Conservation (phyloP, 2,888 invertebrate species). For the Troides helena region DNA sequence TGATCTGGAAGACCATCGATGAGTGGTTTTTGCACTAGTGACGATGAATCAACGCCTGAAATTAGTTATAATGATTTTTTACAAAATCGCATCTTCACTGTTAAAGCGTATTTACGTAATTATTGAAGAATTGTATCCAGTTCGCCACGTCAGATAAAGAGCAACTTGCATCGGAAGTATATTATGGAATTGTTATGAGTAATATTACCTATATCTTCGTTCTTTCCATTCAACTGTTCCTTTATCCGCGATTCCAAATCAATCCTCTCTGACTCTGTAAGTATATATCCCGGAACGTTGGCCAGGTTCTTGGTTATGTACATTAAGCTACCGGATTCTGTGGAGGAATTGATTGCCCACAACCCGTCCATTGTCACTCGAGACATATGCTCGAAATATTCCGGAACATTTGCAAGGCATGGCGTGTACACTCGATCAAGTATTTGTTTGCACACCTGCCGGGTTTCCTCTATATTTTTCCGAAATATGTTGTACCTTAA, state of each 20-base stretch:
- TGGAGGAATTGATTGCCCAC: constrained; percentile 83
- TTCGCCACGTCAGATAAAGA: not conserved
- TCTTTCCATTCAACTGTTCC: constrained; percentile 30
- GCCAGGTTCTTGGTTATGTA: constrained; percentile 73
- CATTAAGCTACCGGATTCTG: constrained; percentile 70
- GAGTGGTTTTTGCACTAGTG: constrained; percentile 35
- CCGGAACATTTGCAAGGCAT: constrained; percentile 65
- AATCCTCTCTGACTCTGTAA: constrained; percentile 37
- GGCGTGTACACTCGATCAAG: constrained; percentile 79
- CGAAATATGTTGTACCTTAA: constrained; percentile 82
- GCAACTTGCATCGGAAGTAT: not conserved
- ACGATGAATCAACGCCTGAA: constrained; percentile 14
- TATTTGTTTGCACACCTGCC: constrained; percentile 71
- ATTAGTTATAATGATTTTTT: not conserved
- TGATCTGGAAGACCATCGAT: constrained; percentile 32
- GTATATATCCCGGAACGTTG: constrained; percentile 64
- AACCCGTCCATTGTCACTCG: constrained; percentile 81
- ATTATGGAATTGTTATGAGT: not conserved
- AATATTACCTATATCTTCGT: constrained; percentile 33
- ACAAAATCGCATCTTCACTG: not conserved
- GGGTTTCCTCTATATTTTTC: constrained; percentile 78
- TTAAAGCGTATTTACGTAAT: not conserved
- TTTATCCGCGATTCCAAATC: constrained; percentile 26
- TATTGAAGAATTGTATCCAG: not conserved
- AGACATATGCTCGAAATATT: constrained; percentile 81